Conservation (phyloP, 2,888 invertebrate genomes). For the Gerosis bhagava region DNA sequence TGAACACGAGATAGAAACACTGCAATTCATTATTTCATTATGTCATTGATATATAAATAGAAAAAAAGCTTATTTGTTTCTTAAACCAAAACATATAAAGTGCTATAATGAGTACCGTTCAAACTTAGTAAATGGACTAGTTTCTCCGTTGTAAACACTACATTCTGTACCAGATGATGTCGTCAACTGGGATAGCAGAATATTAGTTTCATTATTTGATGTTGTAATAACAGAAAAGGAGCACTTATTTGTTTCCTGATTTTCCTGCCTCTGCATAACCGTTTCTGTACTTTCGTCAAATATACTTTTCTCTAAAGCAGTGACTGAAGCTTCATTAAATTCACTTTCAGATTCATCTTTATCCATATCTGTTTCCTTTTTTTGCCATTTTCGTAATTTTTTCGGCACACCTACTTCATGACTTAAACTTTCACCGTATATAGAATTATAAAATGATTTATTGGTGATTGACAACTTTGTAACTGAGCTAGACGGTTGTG, state of each 20-base stretch:
- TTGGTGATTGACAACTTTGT: slow-evolving; percentile 73
- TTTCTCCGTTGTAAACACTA: slow-evolving; percentile 5
- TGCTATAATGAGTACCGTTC: no score
- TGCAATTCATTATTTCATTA: no score
- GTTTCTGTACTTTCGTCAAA: slow-evolving; percentile 10
- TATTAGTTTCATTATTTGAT: slow-evolving; percentile 3
- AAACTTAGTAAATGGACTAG: not conserved
- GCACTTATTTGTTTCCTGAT: not conserved
- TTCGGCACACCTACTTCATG: slow-evolving; percentile 38
- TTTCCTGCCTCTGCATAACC: slow-evolving; percentile 8
- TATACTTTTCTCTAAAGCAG: not conserved
- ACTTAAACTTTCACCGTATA: slow-evolving; percentile 56
- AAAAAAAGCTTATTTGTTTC: no score
- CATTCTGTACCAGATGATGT: slow-evolving; percentile 7
- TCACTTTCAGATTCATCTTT: not conserved
- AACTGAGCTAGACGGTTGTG: slow-evolving; percentile 64
- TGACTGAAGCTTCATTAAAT: not conserved
- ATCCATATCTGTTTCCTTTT: slow-evolving; percentile 26
- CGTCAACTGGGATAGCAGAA: slow-evolving; percentile 1
- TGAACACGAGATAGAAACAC: no score
- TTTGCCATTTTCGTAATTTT: slow-evolving; percentile 37
- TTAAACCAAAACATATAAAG: no score
- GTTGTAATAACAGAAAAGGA: not conserved
- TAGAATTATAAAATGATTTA: slow-evolving; percentile 72
- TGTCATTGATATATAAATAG: no score